phyloP scores from a whole-genome alignment of 92 coral and sea anemone genomes.

The Siderastrea siderea region DNA sequence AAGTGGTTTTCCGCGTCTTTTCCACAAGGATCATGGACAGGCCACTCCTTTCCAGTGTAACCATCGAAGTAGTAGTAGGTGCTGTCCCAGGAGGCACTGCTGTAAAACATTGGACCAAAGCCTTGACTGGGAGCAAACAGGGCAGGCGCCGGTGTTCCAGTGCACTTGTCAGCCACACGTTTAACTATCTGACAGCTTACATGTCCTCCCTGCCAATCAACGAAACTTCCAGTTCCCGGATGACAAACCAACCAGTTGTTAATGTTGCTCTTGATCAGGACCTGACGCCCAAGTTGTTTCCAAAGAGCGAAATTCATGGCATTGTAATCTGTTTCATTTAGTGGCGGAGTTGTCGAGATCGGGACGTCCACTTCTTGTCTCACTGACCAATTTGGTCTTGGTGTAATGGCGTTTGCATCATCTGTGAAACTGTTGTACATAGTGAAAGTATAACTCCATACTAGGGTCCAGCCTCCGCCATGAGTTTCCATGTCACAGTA shows the following conservation, averaged over 20 bases:
- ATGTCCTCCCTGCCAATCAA: conserved; percentile 41
- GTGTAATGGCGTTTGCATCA: conserved; percentile 12
- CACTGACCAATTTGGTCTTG: conserved; percentile 23
- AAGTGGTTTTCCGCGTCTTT: conserved; percentile 10
- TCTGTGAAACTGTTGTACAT: not conserved
- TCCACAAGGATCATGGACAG: conserved; percentile 78
- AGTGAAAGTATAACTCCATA: conserved; percentile 35
- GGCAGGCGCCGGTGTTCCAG: not conserved
- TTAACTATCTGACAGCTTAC: conserved; percentile 33
- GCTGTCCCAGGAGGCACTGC: not conserved
- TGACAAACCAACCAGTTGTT: conserved; percentile 62
- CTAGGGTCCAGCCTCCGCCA: conserved; percentile 71
- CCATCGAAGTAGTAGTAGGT: conserved; percentile 65
- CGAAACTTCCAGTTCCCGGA: conserved; percentile 31
- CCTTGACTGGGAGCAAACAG: not conserved
- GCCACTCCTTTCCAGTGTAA: conserved; percentile 55
- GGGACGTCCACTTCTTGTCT: not conserved
- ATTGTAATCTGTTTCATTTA: conserved; percentile 24
- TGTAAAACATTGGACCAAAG: conserved; percentile 15
- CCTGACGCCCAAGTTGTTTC: conserved; percentile 66
- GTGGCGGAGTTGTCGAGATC: conserved; percentile 32
- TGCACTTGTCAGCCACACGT: conserved; percentile 10
- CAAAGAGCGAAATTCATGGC: conserved; percentile 58
- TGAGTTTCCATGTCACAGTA: conserved; percentile 38
- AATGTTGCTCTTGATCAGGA: conserved; percentile 56